Base-by-base conservation (phyloP, 2,888 invertebrate genomes). In the Netelia fuscicornis region DNA sequence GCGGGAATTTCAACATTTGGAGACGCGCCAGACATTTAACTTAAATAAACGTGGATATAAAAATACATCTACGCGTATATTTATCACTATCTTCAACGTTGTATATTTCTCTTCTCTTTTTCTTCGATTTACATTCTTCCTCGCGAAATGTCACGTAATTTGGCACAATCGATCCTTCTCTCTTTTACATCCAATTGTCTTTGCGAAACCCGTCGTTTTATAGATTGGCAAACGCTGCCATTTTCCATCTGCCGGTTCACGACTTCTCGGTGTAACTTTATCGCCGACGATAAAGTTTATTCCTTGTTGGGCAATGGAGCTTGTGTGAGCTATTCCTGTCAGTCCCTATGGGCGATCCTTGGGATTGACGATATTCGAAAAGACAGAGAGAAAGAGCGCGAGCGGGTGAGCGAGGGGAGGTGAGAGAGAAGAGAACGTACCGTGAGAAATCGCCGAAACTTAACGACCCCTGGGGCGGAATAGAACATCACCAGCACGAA, bases 221-320 rank as follows among this genome's bases (percentile, higher is more conserved):
- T 56, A 17, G 56, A n/a, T 56, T 20, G 11, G 56, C 56, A 56
- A 56, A 56, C 56, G 56, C 20, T 56, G 20, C 56, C 9, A 5
- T 56, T 17, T 17, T 56, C 17, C 56, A 17, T 17, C 20, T 56
- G 17, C 56, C 1, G 17, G 20, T 56, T 56, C 20, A 56, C 56
- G 56, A 17, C 20, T 17, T 17, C 17, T n/a, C 17, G 56, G 9
- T 56, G 72, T 23, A 20, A 58, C 72, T 72, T 60, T 72, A 72
- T 72, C 58, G 42, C 42, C 13, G 11, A 13, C 71, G 82, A 82
- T 82, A 82, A 82, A 85, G 79, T 83, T 79, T 83, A 79, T 71
- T 76, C 74, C 72, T 72, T 60, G 83, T 83, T 74, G 74, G 68
- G 67, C 83, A 78, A 68, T 68, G 54, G 62, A 60, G 30, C 37